Percentiles rank a stretch among this genome's conserved stretches.
These are phyloP conservation scores for Apogon hyalosoma DNA, from an alignment of 2,797 vertebrate genomes.

Conservation along the genomic window DNA sequence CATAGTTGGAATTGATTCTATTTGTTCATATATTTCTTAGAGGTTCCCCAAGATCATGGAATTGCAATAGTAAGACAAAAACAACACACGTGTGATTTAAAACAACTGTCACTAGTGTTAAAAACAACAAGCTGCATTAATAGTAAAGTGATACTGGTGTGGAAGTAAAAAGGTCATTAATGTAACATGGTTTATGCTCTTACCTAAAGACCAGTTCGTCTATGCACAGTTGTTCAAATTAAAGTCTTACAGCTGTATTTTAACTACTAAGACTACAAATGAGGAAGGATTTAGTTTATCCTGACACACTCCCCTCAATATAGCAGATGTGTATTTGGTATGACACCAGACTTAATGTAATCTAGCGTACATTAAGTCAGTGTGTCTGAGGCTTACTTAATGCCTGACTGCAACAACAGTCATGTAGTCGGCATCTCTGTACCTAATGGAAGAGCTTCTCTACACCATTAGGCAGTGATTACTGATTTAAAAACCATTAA, in stretches of 20 bases:
- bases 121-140: too few relatives aligned
- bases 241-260: slow-evolving; percentile 35
- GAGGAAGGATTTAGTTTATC: slow-evolving; percentile 52
- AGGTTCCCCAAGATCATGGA: too few relatives aligned
- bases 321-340: slow-evolving; percentile 69
- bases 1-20: too few relatives aligned
- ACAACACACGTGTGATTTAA: too few relatives aligned
- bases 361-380: slow-evolving; percentile 73
- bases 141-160: too few relatives aligned
- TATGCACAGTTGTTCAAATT: slow-evolving; percentile 31
- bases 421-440: slow-evolving; percentile 55
- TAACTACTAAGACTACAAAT: slow-evolving; percentile 31
- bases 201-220: background rate
- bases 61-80: too few relatives aligned
- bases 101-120: too few relatives aligned
- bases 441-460: slow-evolving; percentile 65
- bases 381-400: slow-evolving; percentile 60
- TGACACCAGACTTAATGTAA: slow-evolving; percentile 58
- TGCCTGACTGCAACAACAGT: slow-evolving; percentile 59
- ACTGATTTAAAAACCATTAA: slow-evolving; percentile 58
- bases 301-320: slow-evolving; percentile 37
- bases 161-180: background rate
- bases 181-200: background rate
- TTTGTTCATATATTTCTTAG: too few relatives aligned
- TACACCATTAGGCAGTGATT: slow-evolving; percentile 58